Percentiles rank a stretch among this genome's conserved stretches.
Conservation (phyloP, 2,113 vertebrate species). For the Siphamia tubifer region DNA sequence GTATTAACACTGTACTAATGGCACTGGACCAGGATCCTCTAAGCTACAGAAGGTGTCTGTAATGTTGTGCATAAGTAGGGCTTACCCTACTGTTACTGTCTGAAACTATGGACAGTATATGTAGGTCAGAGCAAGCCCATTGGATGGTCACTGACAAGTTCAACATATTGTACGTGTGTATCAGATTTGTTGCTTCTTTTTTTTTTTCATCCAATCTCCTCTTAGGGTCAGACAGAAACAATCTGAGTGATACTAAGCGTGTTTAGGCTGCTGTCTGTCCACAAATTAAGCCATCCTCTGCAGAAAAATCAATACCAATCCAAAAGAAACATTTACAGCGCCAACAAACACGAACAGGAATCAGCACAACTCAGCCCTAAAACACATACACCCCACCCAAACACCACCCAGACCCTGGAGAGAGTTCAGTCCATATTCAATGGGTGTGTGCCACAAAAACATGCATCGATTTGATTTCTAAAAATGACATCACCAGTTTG, state of each 20-base stretch:
- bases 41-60: slow-evolving; percentile 49
- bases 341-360: slow-evolving; percentile 19
- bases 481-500: slow-evolving; percentile 2
- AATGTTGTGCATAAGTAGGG: slow-evolving; percentile 48
- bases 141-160: slow-evolving; percentile 11
- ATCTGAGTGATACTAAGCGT: slow-evolving; percentile 18
- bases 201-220: neutral
- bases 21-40: slow-evolving; percentile 13
- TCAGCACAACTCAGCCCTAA: slow-evolving; percentile 11
- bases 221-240: slow-evolving; percentile 20
- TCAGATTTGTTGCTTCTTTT: neutral
- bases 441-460: slow-evolving; percentile 9
- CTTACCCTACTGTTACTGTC: slow-evolving; percentile 67
- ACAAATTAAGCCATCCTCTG: slow-evolving; percentile 3
- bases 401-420: slow-evolving; percentile 46
- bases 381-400: slow-evolving; percentile 46
- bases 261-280: neutral
- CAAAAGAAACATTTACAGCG: slow-evolving; percentile 12
- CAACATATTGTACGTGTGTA: neutral
- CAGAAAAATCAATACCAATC: slow-evolving; percentile 19
- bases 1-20: slow-evolving; percentile 21
- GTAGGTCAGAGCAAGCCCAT: slow-evolving; percentile 47
- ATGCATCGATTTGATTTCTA: slow-evolving; percentile 10
- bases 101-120: slow-evolving; percentile 47
- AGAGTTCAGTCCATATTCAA: neutral